Conservation (phyloP, 2,888 invertebrate genomes). For the Acanthosepion pharaonis region DNA sequence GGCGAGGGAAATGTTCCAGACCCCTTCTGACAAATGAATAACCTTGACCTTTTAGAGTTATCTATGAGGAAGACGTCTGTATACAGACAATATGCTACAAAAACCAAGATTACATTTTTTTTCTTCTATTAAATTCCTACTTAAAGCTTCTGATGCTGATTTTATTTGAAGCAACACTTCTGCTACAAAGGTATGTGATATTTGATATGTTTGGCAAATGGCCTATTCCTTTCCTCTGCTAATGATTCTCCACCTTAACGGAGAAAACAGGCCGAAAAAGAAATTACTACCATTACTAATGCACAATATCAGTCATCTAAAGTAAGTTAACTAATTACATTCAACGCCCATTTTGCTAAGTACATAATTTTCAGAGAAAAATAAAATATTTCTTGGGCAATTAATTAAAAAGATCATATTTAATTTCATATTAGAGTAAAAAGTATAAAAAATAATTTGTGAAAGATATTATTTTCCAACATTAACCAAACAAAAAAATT, state of each 20-base stretch:
- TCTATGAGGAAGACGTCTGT: neutral
- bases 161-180: neutral
- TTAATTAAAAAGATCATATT: neutral
- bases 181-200: neutral
- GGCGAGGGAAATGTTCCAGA: neutral
- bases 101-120: neutral
- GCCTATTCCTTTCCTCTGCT: neutral
- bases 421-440: no score
- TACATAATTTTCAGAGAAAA: neutral
- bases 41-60: neutral
- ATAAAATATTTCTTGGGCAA: neutral
- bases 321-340: neutral
- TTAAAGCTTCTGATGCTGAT: neutral
- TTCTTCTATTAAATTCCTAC: neutral
- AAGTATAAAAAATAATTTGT: no score
- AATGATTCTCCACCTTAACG: neutral
- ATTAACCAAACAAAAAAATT: no score
- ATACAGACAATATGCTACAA: neutral
- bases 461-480: no score
- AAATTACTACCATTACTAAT: neutral
- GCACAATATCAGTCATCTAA: no score
- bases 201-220: neutral
- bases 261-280: neutral
- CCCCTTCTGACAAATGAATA: neutral
- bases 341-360: no score